Conservation (phyloP, 2,888 invertebrate genomes). For the Dolomedes plantarius region DNA sequence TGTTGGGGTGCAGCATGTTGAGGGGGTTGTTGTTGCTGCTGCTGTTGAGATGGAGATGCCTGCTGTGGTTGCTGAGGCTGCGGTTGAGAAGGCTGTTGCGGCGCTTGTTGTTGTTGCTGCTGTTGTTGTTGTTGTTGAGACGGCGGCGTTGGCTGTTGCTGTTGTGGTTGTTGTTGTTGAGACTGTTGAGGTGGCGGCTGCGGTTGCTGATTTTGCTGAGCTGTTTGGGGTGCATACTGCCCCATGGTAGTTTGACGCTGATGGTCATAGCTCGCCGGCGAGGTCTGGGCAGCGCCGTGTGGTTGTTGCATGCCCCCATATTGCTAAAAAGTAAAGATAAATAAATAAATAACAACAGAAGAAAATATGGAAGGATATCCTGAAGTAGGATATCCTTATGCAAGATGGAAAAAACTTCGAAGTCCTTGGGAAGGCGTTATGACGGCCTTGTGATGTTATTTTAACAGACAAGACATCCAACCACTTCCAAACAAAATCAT, state of each 20-base stretch:
- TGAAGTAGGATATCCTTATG: too few relatives aligned
- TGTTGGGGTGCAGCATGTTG: conserved; percentile 22
- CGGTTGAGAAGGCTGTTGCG: conserved; percentile 21
- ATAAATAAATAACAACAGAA: too few relatives aligned
- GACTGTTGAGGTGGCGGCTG: conserved; percentile 19
- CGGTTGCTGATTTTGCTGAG: conserved; percentile 17
- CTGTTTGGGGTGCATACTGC: conserved; percentile 19
- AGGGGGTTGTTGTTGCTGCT: conserved; percentile 17
- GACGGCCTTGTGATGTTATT: too few relatives aligned
- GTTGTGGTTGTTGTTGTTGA: conserved; percentile 14
- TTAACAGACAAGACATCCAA: too few relatives aligned
- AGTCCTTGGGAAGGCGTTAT: too few relatives aligned
- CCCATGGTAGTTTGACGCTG: conserved; percentile 46
- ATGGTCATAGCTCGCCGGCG: conserved; percentile 33
- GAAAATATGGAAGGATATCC: too few relatives aligned
- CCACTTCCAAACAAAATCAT: too few relatives aligned
- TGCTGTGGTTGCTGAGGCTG: conserved; percentile 6
- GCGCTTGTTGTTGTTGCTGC: conserved; percentile 35
- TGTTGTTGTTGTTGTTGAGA: conserved; percentile 45
- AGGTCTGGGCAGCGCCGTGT: conserved; percentile 37
- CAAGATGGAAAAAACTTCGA: too few relatives aligned
- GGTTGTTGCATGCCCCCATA: conserved; percentile 34
- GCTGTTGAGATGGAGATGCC: not conserved
- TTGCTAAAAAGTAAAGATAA: conserved; percentile 50
- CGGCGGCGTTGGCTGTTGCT: conserved; percentile 7